Evolutionary conservation across 2,113 vertebrate species (phyloP).

Genomic region (Redunca redunca): DNA sequence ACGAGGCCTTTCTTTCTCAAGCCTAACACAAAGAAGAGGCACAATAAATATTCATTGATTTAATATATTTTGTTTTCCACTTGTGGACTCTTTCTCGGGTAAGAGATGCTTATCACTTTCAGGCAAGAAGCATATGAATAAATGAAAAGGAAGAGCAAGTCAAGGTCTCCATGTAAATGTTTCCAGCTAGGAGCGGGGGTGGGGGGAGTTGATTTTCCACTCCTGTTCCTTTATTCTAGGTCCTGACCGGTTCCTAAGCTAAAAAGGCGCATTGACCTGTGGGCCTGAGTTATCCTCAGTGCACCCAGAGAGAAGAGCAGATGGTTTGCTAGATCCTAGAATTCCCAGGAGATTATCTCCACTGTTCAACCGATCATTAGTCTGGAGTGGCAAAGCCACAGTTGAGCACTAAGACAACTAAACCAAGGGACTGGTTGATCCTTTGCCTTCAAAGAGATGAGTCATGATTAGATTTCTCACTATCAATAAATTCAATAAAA

Average conservation of each 20-base stretch:
- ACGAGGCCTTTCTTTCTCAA: background rate
- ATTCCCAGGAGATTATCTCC: background rate
- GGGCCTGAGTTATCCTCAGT: background rate
- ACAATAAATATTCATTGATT: background rate
- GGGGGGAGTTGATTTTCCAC: background rate
- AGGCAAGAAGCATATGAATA: background rate
- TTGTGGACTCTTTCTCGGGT: background rate
- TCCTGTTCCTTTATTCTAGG: background rate
- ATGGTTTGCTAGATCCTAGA: background rate
- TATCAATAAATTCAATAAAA: background rate
- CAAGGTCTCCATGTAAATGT: background rate
- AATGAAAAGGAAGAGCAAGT: background rate
- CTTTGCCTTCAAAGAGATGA: background rate
- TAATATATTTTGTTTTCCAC: background rate
- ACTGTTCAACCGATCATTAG: conserved; percentile 22
- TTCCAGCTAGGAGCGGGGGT: background rate
- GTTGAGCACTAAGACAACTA: background rate
- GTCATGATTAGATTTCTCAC: background rate
- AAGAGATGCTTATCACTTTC: background rate
- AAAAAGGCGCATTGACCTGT: background rate
- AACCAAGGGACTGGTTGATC: background rate
- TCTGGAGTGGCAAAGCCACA: background rate
- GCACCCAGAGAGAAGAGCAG: background rate
- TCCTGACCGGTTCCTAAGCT: background rate
- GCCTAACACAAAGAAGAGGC: background rate